A percentile compares a stretch with the other conserved stretches of the same genome.
phyloP scores from a whole-genome alignment of 2,113 vertebrate genomes.

The Melanerpes formicivorus region DNA sequence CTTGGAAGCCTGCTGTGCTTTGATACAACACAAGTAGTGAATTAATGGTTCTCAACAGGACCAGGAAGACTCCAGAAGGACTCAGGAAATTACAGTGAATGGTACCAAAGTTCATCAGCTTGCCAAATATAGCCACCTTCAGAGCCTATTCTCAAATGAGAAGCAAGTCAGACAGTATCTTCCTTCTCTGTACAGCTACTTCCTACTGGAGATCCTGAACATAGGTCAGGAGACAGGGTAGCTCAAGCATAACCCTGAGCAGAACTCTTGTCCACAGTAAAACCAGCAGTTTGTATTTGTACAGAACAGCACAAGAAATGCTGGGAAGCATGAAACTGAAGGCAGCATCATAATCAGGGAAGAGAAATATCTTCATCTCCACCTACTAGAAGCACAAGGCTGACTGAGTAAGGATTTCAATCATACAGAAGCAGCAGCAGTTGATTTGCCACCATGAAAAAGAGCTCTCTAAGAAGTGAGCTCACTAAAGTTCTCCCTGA shows the following conservation, averaged over 20 bases:
- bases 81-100: background rate
- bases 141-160: background rate
- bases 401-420: background rate
- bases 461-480: background rate
- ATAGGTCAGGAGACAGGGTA: background rate
- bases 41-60: background rate
- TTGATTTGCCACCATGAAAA: background rate
- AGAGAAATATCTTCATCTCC: background rate
- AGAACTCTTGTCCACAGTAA: background rate
- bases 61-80: background rate
- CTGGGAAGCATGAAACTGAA: background rate
- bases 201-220: background rate
- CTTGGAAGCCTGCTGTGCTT: background rate
- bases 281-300: background rate
- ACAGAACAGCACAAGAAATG: background rate
- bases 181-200: background rate
- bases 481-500: background rate
- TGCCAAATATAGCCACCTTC: background rate
- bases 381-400: background rate
- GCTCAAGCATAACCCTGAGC: background rate
- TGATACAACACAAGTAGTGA: background rate
- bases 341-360: background rate
- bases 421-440: background rate
- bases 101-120: background rate
- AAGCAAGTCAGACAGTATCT: background rate